Evolutionary conservation across 35 echinoderm and acorn worm genomes (phyloP).

Genomic region (Heliocidaris tuberculata): DNA sequence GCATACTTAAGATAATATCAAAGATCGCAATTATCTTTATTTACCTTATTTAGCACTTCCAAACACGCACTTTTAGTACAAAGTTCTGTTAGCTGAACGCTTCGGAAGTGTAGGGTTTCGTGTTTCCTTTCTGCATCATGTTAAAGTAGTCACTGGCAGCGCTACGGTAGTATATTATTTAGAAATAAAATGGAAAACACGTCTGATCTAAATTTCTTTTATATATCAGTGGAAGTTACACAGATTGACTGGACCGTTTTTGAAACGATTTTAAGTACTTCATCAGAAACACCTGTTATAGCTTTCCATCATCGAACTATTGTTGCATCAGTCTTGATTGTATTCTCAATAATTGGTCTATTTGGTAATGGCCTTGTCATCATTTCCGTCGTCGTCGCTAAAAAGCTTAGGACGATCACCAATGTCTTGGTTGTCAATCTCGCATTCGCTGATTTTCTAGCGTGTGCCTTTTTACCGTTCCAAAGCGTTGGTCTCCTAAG

Average conservation of each 20-base stretch:
- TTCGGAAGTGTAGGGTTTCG: too few species aligned
- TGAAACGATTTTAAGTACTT: not conserved
- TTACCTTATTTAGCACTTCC: too few species aligned
- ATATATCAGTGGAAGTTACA: not conserved
- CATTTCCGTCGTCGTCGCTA: conserved; percentile 41
- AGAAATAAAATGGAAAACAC: not conserved
- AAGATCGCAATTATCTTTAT: too few species aligned
- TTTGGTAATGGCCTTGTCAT: conserved; percentile 50
- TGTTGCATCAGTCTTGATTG: not conserved
- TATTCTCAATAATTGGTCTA: conserved; percentile 27
- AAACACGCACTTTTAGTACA: too few species aligned
- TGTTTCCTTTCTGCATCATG: too few species aligned
- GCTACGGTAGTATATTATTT: too few species aligned
- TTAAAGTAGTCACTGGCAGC: too few species aligned
- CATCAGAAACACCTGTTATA: not conserved
- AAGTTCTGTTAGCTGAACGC: too few species aligned
- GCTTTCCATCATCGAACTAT: not conserved
- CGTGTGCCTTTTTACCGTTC: conserved; percentile 46
- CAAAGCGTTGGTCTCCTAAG: conserved; percentile 51
- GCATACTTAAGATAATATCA: too few species aligned
- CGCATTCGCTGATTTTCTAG: conserved; percentile 55
- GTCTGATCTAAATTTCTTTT: not conserved
- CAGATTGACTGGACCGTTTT: not conserved
- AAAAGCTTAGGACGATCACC: conserved; percentile 66
- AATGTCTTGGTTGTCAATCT: conserved; percentile 71